phyloP scores from a whole-genome alignment of 2,797 vertebrate genomes.

The Neomorphus geoffroyi region DNA sequence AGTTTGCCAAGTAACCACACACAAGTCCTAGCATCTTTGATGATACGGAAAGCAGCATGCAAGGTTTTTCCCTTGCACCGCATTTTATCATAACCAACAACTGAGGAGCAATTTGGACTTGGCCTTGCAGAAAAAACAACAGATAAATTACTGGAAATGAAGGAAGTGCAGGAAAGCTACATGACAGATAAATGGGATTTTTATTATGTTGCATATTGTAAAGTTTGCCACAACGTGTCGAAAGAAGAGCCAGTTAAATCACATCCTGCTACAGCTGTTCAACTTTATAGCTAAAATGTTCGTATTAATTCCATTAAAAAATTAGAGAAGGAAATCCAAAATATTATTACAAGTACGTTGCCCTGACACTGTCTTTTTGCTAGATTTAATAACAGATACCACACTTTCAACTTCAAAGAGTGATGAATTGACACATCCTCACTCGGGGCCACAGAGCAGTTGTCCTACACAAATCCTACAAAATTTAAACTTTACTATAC shows the following conservation, averaged over 20 bases:
- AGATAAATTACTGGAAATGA: neutral
- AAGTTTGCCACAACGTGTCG: conserved; percentile 4
- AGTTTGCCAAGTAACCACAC: neutral
- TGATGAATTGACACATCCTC: conserved; percentile 27
- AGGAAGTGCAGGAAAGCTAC: neutral
- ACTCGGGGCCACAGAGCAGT: neutral
- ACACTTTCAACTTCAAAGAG: conserved; percentile 38
- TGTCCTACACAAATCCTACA: neutral
- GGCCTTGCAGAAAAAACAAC: neutral
- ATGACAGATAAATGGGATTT: neutral
- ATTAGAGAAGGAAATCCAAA: conserved; percentile 75
- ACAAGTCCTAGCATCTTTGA: neutral
- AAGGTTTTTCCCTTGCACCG: neutral
- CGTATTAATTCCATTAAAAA: conserved; percentile 67
- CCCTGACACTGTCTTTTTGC: conserved; percentile 43
- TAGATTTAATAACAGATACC: conserved; percentile 64
- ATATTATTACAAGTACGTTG: conserved; percentile 67
- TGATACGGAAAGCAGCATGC: neutral
- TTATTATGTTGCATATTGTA: neutral
- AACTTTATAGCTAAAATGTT: conserved; percentile 53
- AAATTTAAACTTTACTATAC: neutral
- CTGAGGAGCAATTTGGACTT: neutral
- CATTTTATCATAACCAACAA: neutral
- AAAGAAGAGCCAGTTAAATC: conserved; percentile 5
- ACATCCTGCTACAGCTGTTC: conserved; percentile 56